Percentiles rank a stretch among this genome's conserved stretches.
These are phyloP conservation scores for Diprion similis DNA, from an alignment of 1,140 invertebrate genomes.

Conservation along the genomic window DNA sequence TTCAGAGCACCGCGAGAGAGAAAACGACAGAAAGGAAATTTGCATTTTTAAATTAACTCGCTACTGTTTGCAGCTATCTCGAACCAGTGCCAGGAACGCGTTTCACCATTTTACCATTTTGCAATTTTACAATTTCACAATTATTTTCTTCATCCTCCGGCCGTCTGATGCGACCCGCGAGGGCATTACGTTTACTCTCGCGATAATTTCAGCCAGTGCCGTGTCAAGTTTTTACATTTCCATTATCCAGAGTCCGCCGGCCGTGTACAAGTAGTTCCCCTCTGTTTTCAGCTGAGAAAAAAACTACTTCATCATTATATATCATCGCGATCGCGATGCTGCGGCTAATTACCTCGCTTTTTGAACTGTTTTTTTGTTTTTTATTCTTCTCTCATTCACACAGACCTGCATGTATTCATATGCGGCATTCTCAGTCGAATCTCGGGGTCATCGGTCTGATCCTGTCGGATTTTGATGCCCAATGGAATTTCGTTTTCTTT, in stretches of 20 bases:
- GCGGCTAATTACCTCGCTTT: not conserved
- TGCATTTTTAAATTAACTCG: constrained; percentile 65
- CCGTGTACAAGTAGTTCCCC: not conserved
- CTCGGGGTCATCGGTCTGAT: no score
- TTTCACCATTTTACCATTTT: constrained; percentile 56
- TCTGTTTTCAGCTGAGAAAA: not conserved
- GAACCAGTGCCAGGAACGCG: constrained; percentile 35
- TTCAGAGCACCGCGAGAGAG: not conserved
- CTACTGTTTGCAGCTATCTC: constrained; percentile 62
- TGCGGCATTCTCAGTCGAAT: no score
- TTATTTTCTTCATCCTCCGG: no score
- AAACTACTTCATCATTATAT: not conserved
- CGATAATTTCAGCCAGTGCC: constrained; percentile 29
- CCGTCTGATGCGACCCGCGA: constrained; percentile 13
- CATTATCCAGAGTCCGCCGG: not conserved
- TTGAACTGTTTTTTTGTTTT: not conserved
- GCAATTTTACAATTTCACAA: not conserved
- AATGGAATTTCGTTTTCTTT: no score
- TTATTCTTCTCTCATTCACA: not conserved
- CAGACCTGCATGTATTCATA: no score
- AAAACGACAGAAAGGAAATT: constrained; percentile 42
- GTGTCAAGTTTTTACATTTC: not conserved
- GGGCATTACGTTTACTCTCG: constrained; percentile 35
- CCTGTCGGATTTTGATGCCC: no score
- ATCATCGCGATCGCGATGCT: not conserved